Base-by-base conservation (phyloP, 2,113 vertebrate species). In the Nothocercus nigrocapillus region DNA sequence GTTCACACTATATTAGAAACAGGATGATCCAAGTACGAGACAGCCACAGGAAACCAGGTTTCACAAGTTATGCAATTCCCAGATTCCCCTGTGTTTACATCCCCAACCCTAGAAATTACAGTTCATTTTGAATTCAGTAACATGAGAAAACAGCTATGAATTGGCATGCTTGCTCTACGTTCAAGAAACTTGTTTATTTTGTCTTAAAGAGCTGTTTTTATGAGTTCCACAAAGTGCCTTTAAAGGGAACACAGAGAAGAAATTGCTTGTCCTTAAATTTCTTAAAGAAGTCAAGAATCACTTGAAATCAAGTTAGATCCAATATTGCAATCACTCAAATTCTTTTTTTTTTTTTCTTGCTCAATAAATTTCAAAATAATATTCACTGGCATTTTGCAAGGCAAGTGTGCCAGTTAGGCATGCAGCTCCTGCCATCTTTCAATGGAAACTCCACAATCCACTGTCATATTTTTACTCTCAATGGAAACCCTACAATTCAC, bases 361-460 rank as follows among this genome's bases (percentile, higher is more conserved):
- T 28, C 89, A 85, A 61, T 61, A 72, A 73, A 64, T 91, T 91
- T 93, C 61, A 88, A 94, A 94, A 75, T 93, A 63, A 85, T 63
- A 63, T 85, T 89, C 24, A 34, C 30, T 1, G 1, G 32, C 56
- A 10, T 81, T 78, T 93, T 90, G 91, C 68, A 91, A 94, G 82
- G 68, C 64, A 88, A 88, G 38, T 24, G 34, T 54, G 34, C 63
- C 77, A 91, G 72, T 58, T 24, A 90, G 61, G 67, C 61, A 81
- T n/a, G n/a, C 66, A 92, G 53, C 68, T 94, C 88, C 94, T 75
- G 85, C 88, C 94, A 94, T 63, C 59, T 90, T 96, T 75, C 88
- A 90, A 36, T 68, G 38, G 75, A 54, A 85, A 93, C 62, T 92
- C 85, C 77, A 44, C 64, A 67, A 95, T 92, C 90, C 80, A 61